Percentiles rank a stretch among this genome's conserved stretches.
Evolutionary conservation across 2,888 invertebrate genomes (phyloP).

Genomic region (Smittia aterrima): DNA sequence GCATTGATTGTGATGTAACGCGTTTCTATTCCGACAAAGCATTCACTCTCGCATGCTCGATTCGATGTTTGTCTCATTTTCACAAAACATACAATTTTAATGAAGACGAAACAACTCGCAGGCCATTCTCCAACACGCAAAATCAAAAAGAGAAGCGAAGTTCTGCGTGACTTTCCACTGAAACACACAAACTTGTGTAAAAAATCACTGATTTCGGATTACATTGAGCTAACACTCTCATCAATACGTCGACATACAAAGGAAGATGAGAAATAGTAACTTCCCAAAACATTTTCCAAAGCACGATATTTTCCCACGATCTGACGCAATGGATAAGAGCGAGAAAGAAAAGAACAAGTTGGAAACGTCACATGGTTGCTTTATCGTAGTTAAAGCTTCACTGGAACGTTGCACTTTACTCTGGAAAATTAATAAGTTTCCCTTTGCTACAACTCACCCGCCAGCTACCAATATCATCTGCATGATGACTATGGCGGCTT

Average conservation of each 20-base stretch:
- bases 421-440: background rate
- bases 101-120: slow-evolving; percentile 8
- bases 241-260: background rate
- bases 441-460: slow-evolving; percentile 50
- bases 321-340: background rate
- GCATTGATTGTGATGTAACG: background rate
- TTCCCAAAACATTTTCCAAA: background rate
- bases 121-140: slow-evolving; percentile 26
- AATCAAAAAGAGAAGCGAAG: slow-evolving; percentile 22
- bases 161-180: background rate
- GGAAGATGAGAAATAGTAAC: background rate
- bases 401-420: slow-evolving; percentile 7
- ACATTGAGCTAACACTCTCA: background rate
- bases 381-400: slow-evolving; percentile 4
- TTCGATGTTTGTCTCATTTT: background rate
- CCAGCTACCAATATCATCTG: slow-evolving; percentile 56
- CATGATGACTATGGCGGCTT: slow-evolving; percentile 47
- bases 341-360: slow-evolving; percentile 20
- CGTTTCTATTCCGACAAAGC: background rate
- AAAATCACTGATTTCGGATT: background rate
- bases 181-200: background rate
- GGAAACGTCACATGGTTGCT: slow-evolving; percentile 35
- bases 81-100: slow-evolving; percentile 34
- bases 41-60: background rate
- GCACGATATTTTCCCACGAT: slow-evolving; percentile 16